phyloP scores from a whole-genome alignment of 1,140 invertebrate species.

The Diprion similis region DNA sequence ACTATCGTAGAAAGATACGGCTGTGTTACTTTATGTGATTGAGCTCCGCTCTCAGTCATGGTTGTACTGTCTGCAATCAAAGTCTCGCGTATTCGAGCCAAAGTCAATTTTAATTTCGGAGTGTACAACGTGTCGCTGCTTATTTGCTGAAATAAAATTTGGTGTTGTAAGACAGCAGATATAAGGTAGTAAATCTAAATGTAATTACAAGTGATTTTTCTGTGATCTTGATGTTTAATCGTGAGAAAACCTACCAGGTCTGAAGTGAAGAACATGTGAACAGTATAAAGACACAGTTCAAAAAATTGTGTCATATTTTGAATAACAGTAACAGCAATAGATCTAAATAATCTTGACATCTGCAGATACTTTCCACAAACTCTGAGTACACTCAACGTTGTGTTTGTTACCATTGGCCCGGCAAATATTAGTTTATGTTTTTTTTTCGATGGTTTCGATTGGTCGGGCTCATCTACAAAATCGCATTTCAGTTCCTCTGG shows the following conservation, averaged over 20 bases:
- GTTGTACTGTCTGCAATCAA: slow-evolving; percentile 60
- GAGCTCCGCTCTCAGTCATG: slow-evolving; percentile 45
- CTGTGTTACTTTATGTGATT: slow-evolving; percentile 62
- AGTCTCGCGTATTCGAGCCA: slow-evolving; percentile 80
- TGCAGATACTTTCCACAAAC: slow-evolving; percentile 93
- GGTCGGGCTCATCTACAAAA: slow-evolving; percentile 69
- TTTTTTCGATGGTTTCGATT: slow-evolving; percentile 47
- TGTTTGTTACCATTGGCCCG: slow-evolving; percentile 84
- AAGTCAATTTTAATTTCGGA: slow-evolving; percentile 72
- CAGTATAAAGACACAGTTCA: slow-evolving; percentile 93
- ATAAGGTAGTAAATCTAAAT: not conserved
- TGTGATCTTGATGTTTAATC: slow-evolving; percentile 35
- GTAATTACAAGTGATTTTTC: slow-evolving; percentile 37
- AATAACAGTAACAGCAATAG: slow-evolving; percentile 92
- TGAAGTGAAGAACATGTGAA: slow-evolving; percentile 87
- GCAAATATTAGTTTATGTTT: slow-evolving; percentile 55
- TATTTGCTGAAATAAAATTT: slow-evolving; percentile 45
- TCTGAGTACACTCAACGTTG: slow-evolving; percentile 89
- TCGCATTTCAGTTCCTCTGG: slow-evolving; percentile 75
- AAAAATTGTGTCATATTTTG: slow-evolving; percentile 92
- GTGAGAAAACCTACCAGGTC: slow-evolving; percentile 68
- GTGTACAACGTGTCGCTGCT: slow-evolving; percentile 68
- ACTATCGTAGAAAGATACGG: slow-evolving; percentile 76
- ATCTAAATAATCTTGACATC: slow-evolving; percentile 90
- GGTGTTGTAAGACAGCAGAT: slow-evolving; percentile 6